Conservation (phyloP, 2,797 vertebrate genomes). For the Natrix natrix region DNA sequence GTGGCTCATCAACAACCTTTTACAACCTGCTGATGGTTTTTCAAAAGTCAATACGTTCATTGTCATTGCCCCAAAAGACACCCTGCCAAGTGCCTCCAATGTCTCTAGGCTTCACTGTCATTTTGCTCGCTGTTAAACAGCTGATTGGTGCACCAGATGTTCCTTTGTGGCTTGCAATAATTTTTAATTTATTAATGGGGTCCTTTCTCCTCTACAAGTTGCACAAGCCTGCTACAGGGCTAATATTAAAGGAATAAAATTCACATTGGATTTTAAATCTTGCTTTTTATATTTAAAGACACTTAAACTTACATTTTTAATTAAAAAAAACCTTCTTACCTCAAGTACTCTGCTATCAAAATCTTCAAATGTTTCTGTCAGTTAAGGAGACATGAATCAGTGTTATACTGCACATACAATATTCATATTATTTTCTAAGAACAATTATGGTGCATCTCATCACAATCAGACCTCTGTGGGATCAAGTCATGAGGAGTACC, state of each 20-base stretch:
- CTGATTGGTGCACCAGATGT: background rate
- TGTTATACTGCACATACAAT: background rate
- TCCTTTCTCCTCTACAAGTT: background rate
- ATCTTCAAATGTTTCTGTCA: slow-evolving; percentile 86
- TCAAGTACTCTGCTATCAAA: slow-evolving; percentile 91
- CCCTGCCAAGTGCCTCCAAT: background rate
- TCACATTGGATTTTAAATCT: background rate
- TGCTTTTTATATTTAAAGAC: background rate
- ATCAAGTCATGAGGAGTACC: background rate
- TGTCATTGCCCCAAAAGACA: background rate
- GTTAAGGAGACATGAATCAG: slow-evolving; percentile 49
- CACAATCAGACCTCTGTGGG: background rate
- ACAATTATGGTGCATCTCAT: background rate
- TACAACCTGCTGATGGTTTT: background rate
- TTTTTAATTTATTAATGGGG: background rate
- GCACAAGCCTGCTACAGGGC: background rate
- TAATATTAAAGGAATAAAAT: slow-evolving; percentile 29
- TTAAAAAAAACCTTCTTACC: slow-evolving; percentile 78
- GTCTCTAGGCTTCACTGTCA: background rate
- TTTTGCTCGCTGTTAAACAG: background rate
- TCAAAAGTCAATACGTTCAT: background rate
- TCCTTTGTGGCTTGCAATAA: background rate
- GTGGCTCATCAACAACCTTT: background rate
- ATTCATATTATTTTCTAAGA: background rate
- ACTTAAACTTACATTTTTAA: background rate